Percentiles rank a stretch among this genome's conserved stretches.
These are phyloP conservation scores for sheep (Ovis aries) DNA, from an alignment of 2,113 vertebrate genomes.

Conservation along the genomic window ARS-UI_Ramb_v3.0 NC_056054.1:35831501-35832000, in stretches of 20 bases:
- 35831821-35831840: constrained; percentile 79
- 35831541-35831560: neutral
- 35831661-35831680: neutral
- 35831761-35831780: constrained; percentile 58
- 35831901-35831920: constrained; percentile 96
- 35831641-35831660: neutral
- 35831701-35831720: neutral
- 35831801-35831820: constrained; percentile 73
- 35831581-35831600: neutral
- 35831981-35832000: constrained; percentile 90
- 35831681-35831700: neutral
- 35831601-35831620: neutral
- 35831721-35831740: neutral
- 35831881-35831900: constrained; percentile 91
- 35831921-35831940: constrained; percentile 97
- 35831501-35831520: neutral
- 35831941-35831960: constrained; percentile 90
- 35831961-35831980: constrained; percentile 86
- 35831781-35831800: constrained; percentile 68
- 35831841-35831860: constrained; percentile 80
- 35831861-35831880: constrained; percentile 79
- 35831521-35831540: neutral
- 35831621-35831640: neutral
- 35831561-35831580: neutral
- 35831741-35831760: constrained; percentile 41